A percentile compares a stretch with the other conserved stretches of the same genome.
Conservation (phyloP, 2,797 vertebrate species). For the Poliocrania exsul region DNA sequence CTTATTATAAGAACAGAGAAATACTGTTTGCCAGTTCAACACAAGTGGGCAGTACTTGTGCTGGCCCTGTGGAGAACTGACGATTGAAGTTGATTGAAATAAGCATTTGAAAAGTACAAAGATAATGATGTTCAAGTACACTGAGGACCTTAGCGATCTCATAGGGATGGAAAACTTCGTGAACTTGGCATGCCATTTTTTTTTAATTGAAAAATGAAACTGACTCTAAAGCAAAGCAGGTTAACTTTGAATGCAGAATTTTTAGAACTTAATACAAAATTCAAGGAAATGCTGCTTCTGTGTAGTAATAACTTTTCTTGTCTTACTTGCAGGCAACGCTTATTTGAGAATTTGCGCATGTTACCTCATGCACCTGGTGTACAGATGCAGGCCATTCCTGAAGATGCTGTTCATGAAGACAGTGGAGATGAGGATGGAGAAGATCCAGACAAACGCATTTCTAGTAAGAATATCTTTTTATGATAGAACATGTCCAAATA, state of each 20-base stretch:
- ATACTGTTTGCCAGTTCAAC: neutral
- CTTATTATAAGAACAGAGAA: neutral
- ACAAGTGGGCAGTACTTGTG: neutral
- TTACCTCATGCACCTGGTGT: conserved; percentile 92
- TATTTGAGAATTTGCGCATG: conserved; percentile 95
- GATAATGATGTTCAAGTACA: neutral
- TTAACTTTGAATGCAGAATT: neutral
- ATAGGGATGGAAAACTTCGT: neutral
- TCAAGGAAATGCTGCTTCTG: neutral
- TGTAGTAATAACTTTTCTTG: neutral
- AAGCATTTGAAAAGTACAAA: neutral
- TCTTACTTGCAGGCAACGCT: conserved; percentile 81
- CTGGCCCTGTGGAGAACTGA: neutral
- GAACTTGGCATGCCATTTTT: neutral
- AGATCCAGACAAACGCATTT: conserved; percentile 91
- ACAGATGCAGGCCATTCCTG: conserved; percentile 92
- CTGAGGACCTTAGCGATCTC: neutral
- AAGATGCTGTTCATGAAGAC: conserved; percentile 88
- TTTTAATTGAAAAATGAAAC: neutral
- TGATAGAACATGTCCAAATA: neutral
- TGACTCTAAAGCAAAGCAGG: neutral
- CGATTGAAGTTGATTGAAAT: neutral
- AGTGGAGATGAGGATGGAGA: conserved; percentile 89
- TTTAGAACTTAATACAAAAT: neutral
- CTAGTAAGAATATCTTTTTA: conserved; percentile 78